Evolutionary conservation across 2,797 vertebrate species (phyloP).

Genomic region (Tragopan temminckii): DNA sequence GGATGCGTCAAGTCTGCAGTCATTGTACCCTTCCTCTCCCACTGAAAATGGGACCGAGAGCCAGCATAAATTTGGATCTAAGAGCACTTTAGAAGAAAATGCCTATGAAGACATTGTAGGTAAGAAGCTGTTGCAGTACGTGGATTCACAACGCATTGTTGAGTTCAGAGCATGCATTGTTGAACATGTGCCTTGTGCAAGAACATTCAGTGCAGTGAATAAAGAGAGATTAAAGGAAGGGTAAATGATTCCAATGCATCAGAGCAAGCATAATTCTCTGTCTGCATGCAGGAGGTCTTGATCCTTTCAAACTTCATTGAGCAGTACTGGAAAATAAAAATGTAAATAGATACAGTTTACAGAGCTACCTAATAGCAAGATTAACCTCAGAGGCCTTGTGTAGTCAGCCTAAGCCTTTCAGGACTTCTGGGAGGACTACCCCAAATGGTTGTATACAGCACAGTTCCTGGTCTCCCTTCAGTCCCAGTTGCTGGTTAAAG

Average conservation of each 20-base stretch:
- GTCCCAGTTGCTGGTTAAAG: constrained; percentile 32
- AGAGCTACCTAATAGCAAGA: not conserved
- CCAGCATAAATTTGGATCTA: constrained; percentile 89
- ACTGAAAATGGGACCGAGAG: constrained; percentile 93
- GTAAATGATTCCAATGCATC: not conserved
- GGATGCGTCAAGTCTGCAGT: constrained; percentile 90
- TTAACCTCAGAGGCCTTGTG: constrained; percentile 25
- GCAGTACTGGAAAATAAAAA: constrained; percentile 49
- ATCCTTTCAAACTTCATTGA: not conserved
- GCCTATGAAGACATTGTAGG: constrained; percentile 98
- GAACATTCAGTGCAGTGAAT: not conserved
- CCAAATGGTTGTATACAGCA: not conserved
- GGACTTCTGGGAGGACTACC: not conserved
- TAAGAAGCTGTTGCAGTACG: constrained; percentile 80
- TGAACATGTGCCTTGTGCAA: not conserved
- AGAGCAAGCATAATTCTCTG: not conserved
- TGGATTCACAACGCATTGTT: not conserved
- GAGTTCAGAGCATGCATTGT: not conserved
- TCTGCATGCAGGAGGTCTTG: not conserved
- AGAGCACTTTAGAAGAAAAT: constrained; percentile 99
- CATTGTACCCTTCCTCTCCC: constrained; percentile 89
- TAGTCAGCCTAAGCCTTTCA: constrained; percentile 15
- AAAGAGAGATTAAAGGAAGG: not conserved
- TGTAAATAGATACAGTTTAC: constrained; percentile 18
- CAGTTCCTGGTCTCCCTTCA: not conserved